Conservation (phyloP, 2,888 invertebrate genomes). For the Ectropis crepuscularia region DNA sequence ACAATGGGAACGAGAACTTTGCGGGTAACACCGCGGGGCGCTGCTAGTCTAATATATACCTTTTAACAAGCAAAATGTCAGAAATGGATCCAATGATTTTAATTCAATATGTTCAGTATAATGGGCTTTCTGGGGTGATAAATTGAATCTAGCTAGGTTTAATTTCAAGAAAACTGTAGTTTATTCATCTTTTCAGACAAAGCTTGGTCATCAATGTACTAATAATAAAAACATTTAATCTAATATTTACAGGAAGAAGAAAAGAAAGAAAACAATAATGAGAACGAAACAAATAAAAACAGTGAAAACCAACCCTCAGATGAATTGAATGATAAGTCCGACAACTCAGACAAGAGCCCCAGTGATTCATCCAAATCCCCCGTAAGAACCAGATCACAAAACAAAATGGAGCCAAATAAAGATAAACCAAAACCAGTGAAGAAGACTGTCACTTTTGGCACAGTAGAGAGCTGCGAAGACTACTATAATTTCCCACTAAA, state of each 20-base stretch:
- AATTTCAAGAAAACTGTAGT: no score
- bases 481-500: slow-evolving; percentile 80
- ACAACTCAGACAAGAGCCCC: slow-evolving; percentile 55
- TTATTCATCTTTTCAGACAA: no score
- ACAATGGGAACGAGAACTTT: no score
- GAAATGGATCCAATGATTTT: no score
- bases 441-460: slow-evolving; percentile 87
- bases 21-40: no score
- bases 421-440: slow-evolving; percentile 81
- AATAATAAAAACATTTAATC: not conserved
- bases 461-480: slow-evolving; percentile 87
- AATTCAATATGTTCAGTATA: no score
- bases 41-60: no score
- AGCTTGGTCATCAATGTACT: not conserved
- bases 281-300: slow-evolving; percentile 62
- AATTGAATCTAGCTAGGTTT: no score
- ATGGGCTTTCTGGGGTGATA: no score
- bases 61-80: no score
- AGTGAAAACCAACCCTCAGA: slow-evolving; percentile 63
- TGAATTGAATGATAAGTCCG: slow-evolving; percentile 54
- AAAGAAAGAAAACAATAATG: slow-evolving; percentile 80
- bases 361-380: slow-evolving; percentile 71
- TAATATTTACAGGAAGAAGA: slow-evolving; percentile 74
- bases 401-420: slow-evolving; percentile 79
- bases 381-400: slow-evolving; percentile 78